A percentile compares a stretch with the other conserved stretches of the same genome.
Evolutionary conservation across 1,140 invertebrate species (phyloP).

Genomic region (Nebria ingens): DNA sequence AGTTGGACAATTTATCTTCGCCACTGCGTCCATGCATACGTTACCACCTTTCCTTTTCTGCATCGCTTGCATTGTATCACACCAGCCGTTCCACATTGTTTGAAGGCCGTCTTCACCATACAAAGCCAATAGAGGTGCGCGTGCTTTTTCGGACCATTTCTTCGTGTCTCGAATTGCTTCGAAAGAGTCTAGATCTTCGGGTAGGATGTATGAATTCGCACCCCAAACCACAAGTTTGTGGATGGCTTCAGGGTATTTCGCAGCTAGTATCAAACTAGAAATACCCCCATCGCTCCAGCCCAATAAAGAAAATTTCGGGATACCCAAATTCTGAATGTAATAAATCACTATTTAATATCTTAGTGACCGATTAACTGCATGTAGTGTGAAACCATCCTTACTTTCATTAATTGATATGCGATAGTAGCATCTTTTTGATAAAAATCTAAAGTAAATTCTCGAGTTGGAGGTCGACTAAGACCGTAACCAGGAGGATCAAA

Average conservation of each 20-base stretch:
- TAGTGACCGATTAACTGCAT: too few relatives aligned
- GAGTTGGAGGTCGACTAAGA: constrained; percentile 64
- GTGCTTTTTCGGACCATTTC: constrained; percentile 72
- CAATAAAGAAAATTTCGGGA: constrained; percentile 61
- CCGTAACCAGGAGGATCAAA: constrained; percentile 88
- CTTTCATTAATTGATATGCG: constrained; percentile 63
- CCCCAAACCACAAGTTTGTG: constrained; percentile 70
- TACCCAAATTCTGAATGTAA: constrained; percentile 42
- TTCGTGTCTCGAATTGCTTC: constrained; percentile 56
- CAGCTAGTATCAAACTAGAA: constrained; percentile 62
- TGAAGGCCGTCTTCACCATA: constrained; percentile 68
- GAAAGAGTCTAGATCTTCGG: constrained; percentile 54
- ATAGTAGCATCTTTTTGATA: constrained; percentile 62
- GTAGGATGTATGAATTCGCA: constrained; percentile 60
- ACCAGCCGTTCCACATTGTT: constrained; percentile 60
- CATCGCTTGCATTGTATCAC: constrained; percentile 50
- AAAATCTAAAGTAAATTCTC: constrained; percentile 59
- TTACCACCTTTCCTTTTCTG: constrained; percentile 51
- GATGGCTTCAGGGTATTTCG: constrained; percentile 52
- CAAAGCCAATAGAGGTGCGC: constrained; percentile 54
- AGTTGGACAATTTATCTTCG: constrained; percentile 58
- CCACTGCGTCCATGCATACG: constrained; percentile 54
- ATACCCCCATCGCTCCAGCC: constrained; percentile 89
- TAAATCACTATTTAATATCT: constrained; percentile 13
- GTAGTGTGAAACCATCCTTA: too few relatives aligned